Evolutionary conservation across 2,888 invertebrate species (phyloP).

Genomic region (Serripes groenlandicus): DNA sequence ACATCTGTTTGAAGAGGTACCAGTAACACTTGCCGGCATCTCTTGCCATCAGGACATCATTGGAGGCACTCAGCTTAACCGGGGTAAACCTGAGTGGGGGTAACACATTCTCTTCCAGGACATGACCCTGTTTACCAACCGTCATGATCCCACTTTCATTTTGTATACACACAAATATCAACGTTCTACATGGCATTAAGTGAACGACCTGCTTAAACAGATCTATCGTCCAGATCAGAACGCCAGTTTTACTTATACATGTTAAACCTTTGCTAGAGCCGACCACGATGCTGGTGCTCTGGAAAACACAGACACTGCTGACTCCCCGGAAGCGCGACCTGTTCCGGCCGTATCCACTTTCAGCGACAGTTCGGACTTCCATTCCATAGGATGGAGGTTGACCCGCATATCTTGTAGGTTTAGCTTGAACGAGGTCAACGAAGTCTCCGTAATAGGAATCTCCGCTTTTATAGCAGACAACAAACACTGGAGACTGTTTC

Average conservation of each 20-base stretch:
- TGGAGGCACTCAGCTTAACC: conserved; percentile 39
- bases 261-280: conserved; percentile 52
- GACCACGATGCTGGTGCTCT: conserved; percentile 37
- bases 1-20: conserved; percentile 57
- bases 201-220: conserved; percentile 35
- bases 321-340: conserved; percentile 50
- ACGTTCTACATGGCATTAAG: conserved; percentile 37
- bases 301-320: conserved; percentile 36
- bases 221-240: conserved; percentile 58
- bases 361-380: conserved; percentile 42
- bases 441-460: conserved; percentile 34
- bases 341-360: conserved; percentile 44
- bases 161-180: conserved; percentile 40
- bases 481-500: conserved; percentile 50
- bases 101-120: conserved; percentile 58
- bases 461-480: conserved; percentile 39
- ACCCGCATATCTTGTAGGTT: conserved; percentile 50
- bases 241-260: conserved; percentile 54
- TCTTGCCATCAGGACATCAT: conserved; percentile 42
- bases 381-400: conserved; percentile 41
- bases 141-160: conserved; percentile 47
- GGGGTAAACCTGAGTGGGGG: conserved; percentile 51
- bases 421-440: conserved; percentile 55
- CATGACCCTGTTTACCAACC: conserved; percentile 55
- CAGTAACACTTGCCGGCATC: conserved; percentile 36